Base-by-base conservation (phyloP, 2,113 vertebrate genomes). In the Saccopteryx leptura region DNA sequence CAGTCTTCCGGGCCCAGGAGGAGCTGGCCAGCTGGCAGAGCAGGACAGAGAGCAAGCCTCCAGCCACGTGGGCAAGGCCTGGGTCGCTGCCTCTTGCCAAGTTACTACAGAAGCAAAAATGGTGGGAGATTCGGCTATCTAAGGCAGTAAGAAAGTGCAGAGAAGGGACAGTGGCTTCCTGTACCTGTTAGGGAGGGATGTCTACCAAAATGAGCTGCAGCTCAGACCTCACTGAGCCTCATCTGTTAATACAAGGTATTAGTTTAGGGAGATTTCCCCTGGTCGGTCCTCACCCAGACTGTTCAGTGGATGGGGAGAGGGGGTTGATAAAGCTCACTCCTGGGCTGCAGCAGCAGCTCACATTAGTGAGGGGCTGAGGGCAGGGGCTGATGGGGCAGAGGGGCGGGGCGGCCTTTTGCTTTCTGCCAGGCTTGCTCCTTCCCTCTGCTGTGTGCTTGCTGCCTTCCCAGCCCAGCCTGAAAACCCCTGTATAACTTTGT, bases 61-160 rank as follows among this genome's bases (percentile, higher is more conserved):
- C 81, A 68, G 33, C 76, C 12, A 4, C 4, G 11, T 12, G 0
- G 11, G 66, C 71, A 74, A 93, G 24, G 71, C 28, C 11, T 7
- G 79, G 87, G 80, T 63, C 26, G 60, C 50, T 83, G 6, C 2
- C 61, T 31, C 56, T 80, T 15, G 63, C 46, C 7, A 8, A 68
- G 58, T 75, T 61, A 17, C 89, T 60, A 60, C 5, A 10, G 86
- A 65, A 78, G 94, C 92, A 13, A 88, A n/a, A 28, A 21, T 1
- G 11, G 76, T 1, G 54, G 76, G 75, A 61, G 39, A 7, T 39
- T 39, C 65, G 31, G 33, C 94, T 88, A 52, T 2, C 96, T 94
- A 92, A 95, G 96, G 95, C 95, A 94, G 96, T 18, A 72, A 71
- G 86, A 63, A 78, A 65, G 95, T 90, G 95, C 93, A 33, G 74